Evolutionary conservation across 2,888 invertebrate species (phyloP).

Genomic region (Cylindroiulus punctatus): DNA sequence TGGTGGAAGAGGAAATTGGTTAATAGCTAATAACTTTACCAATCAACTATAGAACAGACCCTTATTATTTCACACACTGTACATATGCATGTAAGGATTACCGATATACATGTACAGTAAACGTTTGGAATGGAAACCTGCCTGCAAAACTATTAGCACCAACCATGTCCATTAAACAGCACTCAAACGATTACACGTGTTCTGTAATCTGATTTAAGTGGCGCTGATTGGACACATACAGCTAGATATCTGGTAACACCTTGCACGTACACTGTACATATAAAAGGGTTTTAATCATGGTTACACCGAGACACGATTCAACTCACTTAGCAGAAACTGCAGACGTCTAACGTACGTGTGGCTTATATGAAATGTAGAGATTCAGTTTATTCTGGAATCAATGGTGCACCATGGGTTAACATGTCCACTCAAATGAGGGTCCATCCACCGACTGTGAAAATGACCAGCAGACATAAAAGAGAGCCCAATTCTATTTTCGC

Average conservation of each 20-base stretch:
- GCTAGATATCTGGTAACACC: not conserved
- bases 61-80: no score
- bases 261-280: not conserved
- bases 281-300: not conserved
- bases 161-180: not conserved
- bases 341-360: not conserved
- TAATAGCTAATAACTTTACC: no score
- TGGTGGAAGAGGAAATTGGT: no score
- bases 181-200: not conserved
- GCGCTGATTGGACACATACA: not conserved
- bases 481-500: conserved; percentile 37
- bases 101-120: no score
- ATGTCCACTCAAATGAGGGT: not conserved
- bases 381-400: not conserved
- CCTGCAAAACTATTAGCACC: not conserved
- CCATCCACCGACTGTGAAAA: not conserved
- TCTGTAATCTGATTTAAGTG: not conserved
- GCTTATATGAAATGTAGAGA: not conserved
- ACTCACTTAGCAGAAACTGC: not conserved
- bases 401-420: not conserved
- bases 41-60: no score
- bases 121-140: no score
- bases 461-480: not conserved
- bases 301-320: not conserved
- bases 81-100: no score